These are phyloP conservation scores for Helicoverpa assulta DNA, from an alignment of 2,888 invertebrate species.

Conservation along the genomic window DNA sequence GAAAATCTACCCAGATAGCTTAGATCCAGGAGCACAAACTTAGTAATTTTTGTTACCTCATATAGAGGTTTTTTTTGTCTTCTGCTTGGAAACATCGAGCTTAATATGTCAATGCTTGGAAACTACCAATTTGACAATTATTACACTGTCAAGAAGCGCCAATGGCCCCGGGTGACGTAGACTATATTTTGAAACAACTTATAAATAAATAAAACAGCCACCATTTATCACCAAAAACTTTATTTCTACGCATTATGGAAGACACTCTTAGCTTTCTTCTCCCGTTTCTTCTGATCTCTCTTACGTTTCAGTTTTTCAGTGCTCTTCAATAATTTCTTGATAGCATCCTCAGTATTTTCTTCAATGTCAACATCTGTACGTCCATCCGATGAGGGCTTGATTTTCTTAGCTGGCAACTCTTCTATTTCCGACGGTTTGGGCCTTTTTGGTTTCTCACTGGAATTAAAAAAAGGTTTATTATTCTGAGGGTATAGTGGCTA, in stretches of 20 bases:
- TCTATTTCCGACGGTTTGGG: constrained; percentile 54
- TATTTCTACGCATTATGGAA: constrained; percentile 84
- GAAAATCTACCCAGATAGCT: no score
- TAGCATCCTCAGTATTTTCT: constrained; percentile 74
- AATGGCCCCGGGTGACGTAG: no score
- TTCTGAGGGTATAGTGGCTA: no score
- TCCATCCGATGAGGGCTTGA: constrained; percentile 77
- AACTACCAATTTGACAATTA: no score
- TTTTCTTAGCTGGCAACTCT: constrained; percentile 66
- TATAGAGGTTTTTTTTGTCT: no score
- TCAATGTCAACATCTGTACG: constrained; percentile 67
- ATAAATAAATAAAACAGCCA: not conserved
- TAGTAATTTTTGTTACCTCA: no score
- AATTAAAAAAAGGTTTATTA: constrained; percentile 13
- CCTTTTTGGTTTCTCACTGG: constrained; percentile 72
- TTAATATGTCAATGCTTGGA: no score
- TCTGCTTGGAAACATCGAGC: no score
- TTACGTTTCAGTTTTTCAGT: constrained; percentile 85
- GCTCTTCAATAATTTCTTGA: constrained; percentile 81
- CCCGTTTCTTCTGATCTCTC: constrained; percentile 79
- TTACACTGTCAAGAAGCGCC: no score
- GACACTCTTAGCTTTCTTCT: constrained; percentile 85
- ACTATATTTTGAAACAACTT: no score
- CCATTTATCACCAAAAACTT: constrained; percentile 30
- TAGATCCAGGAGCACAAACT: no score